These are phyloP conservation scores for Spizaetus ornatus DNA, from an alignment of 2,113 vertebrate genomes.

Conservation along the genomic window DNA sequence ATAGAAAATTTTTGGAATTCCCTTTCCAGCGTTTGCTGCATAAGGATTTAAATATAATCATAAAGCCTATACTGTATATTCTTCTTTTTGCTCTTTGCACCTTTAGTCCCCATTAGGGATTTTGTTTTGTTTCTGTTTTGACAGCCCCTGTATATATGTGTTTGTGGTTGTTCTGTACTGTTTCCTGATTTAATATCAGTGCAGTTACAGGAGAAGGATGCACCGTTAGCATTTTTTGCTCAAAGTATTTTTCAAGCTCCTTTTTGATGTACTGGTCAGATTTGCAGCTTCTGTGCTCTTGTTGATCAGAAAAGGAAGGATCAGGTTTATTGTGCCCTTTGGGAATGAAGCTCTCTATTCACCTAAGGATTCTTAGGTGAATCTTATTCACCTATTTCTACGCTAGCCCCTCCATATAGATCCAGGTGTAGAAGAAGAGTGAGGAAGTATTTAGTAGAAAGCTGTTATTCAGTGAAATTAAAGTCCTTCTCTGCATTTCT, in stretches of 20 bases:
- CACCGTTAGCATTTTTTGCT: slow-evolving; percentile 81
- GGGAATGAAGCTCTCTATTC: neutral
- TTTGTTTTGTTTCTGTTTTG: slow-evolving; percentile 75
- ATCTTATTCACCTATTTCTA: neutral
- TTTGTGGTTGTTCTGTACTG: slow-evolving; percentile 70
- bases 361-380: neutral
- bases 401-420: rapidly evolving
- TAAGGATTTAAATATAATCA: slow-evolving; percentile 56
- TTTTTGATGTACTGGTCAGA: slow-evolving; percentile 79
- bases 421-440: neutral
- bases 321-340: slow-evolving; percentile 28
- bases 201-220: slow-evolving; percentile 72
- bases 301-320: slow-evolving; percentile 60
- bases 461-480: neutral
- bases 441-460: neutral
- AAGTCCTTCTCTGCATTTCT: neutral
- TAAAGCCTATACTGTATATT: neutral
- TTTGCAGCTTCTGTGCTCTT: slow-evolving; percentile 70
- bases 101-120: slow-evolving; percentile 71
- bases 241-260: slow-evolving; percentile 78
- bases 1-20: slow-evolving; percentile 20
- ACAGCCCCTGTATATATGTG: slow-evolving; percentile 75
- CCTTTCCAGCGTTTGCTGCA: neutral
- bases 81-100: slow-evolving; percentile 64
- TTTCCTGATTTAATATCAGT: slow-evolving; percentile 83